Conservation (phyloP, 2,797 vertebrate genomes). For the Pseudochirops cupreus region DNA sequence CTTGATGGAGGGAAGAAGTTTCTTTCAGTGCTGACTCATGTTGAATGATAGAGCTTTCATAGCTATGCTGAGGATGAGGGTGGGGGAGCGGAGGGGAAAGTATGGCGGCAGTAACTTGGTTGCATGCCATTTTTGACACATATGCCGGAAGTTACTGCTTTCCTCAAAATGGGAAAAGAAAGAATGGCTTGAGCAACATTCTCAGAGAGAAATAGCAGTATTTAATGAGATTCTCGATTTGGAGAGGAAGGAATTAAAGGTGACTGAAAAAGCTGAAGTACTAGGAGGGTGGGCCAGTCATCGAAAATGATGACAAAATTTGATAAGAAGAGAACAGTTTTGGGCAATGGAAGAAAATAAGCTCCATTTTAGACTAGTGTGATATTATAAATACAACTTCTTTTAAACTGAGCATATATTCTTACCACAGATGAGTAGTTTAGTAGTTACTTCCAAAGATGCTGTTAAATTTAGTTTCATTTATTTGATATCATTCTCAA, state of each 20-base stretch:
- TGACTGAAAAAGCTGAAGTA: background rate
- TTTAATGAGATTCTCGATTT: background rate
- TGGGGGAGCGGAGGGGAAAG: background rate
- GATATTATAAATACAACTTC: background rate
- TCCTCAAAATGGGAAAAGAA: background rate
- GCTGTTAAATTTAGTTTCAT: background rate
- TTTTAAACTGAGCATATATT: background rate
- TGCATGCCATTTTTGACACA: background rate
- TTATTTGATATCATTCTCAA: background rate
- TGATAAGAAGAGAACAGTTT: background rate
- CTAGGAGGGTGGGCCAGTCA: background rate
- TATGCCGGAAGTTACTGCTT: background rate
- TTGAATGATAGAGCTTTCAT: background rate
- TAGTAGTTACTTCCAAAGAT: background rate
- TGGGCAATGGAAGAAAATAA: background rate
- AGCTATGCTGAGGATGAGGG: background rate
- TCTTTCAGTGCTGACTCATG: background rate
- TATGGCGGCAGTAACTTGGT: background rate
- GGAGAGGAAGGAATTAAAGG: background rate
- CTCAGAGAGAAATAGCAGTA: background rate
- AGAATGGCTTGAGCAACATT: background rate
- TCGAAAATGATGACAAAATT: background rate
- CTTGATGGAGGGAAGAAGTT: background rate
- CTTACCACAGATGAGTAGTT: background rate
- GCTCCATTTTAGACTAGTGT: background rate